Base-by-base conservation (phyloP, 2,888 invertebrate species). In the Amphipoea lucens region DNA sequence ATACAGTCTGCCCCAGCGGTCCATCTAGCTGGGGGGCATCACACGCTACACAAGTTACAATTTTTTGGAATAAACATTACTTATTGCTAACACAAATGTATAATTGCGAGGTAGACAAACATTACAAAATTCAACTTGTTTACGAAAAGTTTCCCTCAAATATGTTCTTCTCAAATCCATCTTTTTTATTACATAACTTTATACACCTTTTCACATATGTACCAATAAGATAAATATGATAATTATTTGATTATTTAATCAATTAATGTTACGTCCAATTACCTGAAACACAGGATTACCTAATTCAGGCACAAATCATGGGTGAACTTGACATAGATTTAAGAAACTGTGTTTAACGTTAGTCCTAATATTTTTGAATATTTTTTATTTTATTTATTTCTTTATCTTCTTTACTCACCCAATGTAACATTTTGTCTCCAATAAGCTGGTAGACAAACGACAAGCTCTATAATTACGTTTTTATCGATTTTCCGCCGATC, bases 401-500 rank as follows among this genome's bases (percentile, higher is more conserved):
- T 36, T 42, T 42, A 42, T 42, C n/a, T 36, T 20, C 11, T 66
- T 78, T 6, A 14, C 0, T 1, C 2, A n/a, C 9, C 7, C 11
- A 2, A 73, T 20, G 2, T 60, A 51, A 69, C 9, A 42, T 40
- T 79, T 79, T 51, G 23, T 67, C 45, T 40, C 9, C 6, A 23
- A 54, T 20, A 23, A 4, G 12, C 48, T 71, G 23, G 48, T 67
- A 40, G 40, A 75, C 71, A 73, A 75, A 42, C 14, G 42, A 48
- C 62, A 40, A 70, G 45, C 62, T 40, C 40, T 57, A 57, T 83
- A 81, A 75, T 83, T 65, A 51, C 3, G 40, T 74, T 83, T 75
- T 72, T 75, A 85, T 83, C 75, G 81, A 85, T 81, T 85, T 68
- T 20, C n/a, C 14, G 20, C 42, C 54, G 36, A 57, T 23, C 57